Percentiles rank a stretch among this genome's conserved stretches.
Conservation (phyloP, 2,888 invertebrate species). For the Uloborus plumipes region DNA sequence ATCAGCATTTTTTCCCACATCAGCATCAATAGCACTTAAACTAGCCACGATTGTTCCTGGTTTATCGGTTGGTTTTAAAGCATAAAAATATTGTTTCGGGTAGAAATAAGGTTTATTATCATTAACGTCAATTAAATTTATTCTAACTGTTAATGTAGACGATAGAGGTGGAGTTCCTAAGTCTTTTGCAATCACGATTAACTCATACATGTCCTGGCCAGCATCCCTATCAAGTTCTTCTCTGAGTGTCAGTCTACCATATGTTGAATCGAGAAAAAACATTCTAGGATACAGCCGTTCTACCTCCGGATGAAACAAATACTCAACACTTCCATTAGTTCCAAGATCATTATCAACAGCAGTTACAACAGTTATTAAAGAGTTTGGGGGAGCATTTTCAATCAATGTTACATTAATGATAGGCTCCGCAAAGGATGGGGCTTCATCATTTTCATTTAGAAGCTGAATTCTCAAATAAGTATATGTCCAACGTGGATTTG, state of each 20-base stretch:
- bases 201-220: conserved; percentile 81
- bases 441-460: conserved; percentile 94
- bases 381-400: conserved; percentile 85
- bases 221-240: conserved; percentile 84
- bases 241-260: conserved; percentile 86
- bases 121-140: conserved; percentile 88
- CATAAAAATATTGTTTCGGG: conserved; percentile 86
- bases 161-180: conserved; percentile 86
- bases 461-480: conserved; percentile 91
- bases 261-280: conserved; percentile 79
- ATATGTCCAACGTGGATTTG: conserved; percentile 92
- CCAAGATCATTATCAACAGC: conserved; percentile 94
- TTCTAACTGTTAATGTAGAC: conserved; percentile 87
- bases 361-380: conserved; percentile 85
- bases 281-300: conserved; percentile 86
- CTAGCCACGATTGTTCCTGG: conserved; percentile 78
- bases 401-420: conserved; percentile 82
- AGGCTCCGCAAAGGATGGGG: conserved; percentile 82
- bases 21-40: conserved; percentile 86
- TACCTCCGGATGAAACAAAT: conserved; percentile 83
- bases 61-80: conserved; percentile 72
- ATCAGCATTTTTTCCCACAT: conserved; percentile 88
- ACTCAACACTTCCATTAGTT: conserved; percentile 91
- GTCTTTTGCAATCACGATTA: conserved; percentile 89
- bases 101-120: conserved; percentile 94